Conservation (phyloP, 1,140 invertebrate species). For the Papilio polyxenes region DNA sequence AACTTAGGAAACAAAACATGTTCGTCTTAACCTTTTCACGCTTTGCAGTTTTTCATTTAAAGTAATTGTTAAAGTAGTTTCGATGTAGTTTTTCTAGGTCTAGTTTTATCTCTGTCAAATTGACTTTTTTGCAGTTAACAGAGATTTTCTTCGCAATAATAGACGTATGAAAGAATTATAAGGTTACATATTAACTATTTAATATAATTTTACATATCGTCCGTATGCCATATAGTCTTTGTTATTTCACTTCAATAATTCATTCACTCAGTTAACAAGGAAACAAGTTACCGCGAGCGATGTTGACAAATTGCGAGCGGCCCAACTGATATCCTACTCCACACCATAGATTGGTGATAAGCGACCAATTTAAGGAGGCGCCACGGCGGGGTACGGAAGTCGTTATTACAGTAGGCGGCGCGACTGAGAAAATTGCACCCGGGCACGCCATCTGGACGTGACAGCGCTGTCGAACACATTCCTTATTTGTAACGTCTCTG, state of each 20-base stretch:
- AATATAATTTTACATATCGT: not conserved
- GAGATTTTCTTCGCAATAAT: too few species aligned
- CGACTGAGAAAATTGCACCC: slow-evolving; percentile 73
- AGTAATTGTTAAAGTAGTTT: too few species aligned
- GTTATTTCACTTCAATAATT: slow-evolving; percentile 30
- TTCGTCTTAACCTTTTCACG: too few species aligned
- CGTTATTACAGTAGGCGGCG: slow-evolving; percentile 79
- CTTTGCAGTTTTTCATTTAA: too few species aligned
- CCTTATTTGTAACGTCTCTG: slow-evolving; percentile 76
- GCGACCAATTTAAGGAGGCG: slow-evolving; percentile 79
- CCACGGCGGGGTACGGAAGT: slow-evolving; percentile 78
- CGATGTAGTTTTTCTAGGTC: too few species aligned
- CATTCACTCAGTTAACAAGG: slow-evolving; percentile 58
- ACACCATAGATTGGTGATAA: slow-evolving; percentile 78
- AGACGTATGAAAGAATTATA: too few species aligned
- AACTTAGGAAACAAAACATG: too few species aligned
- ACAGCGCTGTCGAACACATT: slow-evolving; percentile 76
- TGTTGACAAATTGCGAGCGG: slow-evolving; percentile 74
- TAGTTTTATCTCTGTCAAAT: too few species aligned
- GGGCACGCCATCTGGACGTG: slow-evolving; percentile 77
- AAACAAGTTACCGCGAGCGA: slow-evolving; percentile 57
- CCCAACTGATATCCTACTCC: slow-evolving; percentile 73
- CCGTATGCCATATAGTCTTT: not conserved
- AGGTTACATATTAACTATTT: not conserved
- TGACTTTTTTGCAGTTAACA: too few species aligned